Conservation (phyloP, 2,797 vertebrate species). For the Acropternis orthonyx region DNA sequence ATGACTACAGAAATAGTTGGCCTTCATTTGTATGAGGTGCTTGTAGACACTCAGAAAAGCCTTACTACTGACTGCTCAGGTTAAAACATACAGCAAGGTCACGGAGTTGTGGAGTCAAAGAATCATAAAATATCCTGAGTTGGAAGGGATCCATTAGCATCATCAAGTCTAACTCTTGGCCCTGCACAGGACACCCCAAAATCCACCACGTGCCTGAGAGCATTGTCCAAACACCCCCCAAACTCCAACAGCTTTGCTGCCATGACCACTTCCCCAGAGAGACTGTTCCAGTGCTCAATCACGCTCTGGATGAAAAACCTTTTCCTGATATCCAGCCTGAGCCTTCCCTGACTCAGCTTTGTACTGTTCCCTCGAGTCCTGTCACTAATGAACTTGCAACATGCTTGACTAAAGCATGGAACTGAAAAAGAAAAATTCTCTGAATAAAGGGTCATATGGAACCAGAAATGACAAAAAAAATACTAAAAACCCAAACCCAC, state of each 20-base stretch:
- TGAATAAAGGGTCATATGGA: neutral
- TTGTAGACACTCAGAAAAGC: neutral
- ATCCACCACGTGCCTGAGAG: neutral
- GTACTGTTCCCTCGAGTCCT: neutral
- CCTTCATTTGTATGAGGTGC: neutral
- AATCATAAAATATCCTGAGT: neutral
- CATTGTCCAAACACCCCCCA: neutral
- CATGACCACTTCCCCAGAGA: neutral
- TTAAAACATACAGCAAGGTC: neutral
- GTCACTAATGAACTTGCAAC: neutral
- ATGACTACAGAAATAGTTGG: neutral
- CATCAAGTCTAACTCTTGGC: neutral
- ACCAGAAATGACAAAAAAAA: neutral
- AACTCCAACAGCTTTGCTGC: neutral
- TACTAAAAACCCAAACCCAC: neutral
- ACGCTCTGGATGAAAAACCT: neutral
- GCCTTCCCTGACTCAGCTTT: neutral
- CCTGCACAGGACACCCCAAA: neutral
- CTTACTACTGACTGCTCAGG: neutral
- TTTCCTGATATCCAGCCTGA: neutral
- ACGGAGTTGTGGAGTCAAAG: neutral
- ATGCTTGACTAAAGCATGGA: neutral
- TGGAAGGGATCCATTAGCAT: neutral
- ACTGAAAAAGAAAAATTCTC: neutral
- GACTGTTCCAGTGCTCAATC: neutral